Conservation (phyloP, 1,140 invertebrate genomes). For the Atopsyche davidsoni region DNA sequence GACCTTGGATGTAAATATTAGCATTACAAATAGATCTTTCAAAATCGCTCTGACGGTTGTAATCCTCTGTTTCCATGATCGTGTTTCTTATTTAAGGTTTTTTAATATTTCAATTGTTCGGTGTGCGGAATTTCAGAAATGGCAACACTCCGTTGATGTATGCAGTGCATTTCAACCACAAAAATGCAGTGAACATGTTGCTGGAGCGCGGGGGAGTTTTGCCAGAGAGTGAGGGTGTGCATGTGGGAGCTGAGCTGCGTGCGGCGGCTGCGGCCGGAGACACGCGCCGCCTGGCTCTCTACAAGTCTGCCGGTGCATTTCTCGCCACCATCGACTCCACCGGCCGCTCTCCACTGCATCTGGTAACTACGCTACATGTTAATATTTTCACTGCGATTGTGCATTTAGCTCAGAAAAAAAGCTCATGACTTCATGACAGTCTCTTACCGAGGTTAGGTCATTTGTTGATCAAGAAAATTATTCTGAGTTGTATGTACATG, state of each 20-base stretch:
- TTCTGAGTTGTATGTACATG: not conserved
- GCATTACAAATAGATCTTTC: no score
- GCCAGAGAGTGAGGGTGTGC: slow-evolving; percentile 39
- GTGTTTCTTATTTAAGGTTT: slow-evolving; percentile 9
- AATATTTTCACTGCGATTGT: no score
- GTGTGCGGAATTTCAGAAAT: no score
- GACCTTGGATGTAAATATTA: no score
- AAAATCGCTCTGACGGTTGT: not conserved
- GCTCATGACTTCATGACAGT: no score
- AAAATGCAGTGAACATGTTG: slow-evolving; percentile 57
- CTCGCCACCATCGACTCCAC: slow-evolving; percentile 52
- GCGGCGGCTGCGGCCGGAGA: slow-evolving; percentile 54
- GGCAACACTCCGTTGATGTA: slow-evolving; percentile 56
- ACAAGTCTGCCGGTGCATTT: slow-evolving; percentile 57
- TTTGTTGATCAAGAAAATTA: not conserved
- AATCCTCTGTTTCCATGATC: slow-evolving; percentile 19
- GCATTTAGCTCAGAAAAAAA: no score
- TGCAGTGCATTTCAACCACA: slow-evolving; percentile 56
- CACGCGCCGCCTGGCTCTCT: slow-evolving; percentile 51
- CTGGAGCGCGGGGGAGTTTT: slow-evolving; percentile 61
- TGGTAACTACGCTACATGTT: no score
- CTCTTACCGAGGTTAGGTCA: no score
- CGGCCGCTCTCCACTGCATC: slow-evolving; percentile 57
- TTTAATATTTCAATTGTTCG: slow-evolving; percentile 34
- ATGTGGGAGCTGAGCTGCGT: slow-evolving; percentile 56